These are phyloP conservation scores for Aythya baeri DNA, from an alignment of 2,113 vertebrate genomes.

Conservation along the genomic window DNA sequence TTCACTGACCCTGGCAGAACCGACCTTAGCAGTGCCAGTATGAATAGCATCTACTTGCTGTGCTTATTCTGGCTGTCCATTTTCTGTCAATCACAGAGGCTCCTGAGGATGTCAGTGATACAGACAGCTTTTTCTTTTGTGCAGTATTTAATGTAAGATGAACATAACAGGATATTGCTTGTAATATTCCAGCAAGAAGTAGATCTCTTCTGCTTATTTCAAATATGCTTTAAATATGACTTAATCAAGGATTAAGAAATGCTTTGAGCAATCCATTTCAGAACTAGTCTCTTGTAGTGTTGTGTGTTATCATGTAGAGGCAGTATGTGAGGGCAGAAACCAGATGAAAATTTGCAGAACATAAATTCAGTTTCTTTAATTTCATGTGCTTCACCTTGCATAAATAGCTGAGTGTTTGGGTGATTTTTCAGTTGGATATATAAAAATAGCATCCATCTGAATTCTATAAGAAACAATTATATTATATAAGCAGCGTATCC, in stretches of 20 bases:
- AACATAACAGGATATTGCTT: not conserved
- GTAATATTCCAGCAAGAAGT: not conserved
- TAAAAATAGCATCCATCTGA: not conserved
- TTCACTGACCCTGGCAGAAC: not conserved
- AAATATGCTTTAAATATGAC: not conserved
- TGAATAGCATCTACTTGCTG: not conserved
- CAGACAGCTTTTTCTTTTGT: not conserved
- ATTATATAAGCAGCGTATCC: not conserved
- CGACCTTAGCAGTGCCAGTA: not conserved
- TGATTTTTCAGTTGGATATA: not conserved
- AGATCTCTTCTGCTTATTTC: not conserved
- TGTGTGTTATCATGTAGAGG: not conserved
- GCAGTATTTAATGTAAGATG: not conserved
- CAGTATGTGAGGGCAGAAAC: not conserved
- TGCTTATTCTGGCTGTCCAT: not conserved
- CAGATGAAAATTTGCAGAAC: not conserved
- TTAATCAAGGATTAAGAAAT: not conserved
- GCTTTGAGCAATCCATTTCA: not conserved
- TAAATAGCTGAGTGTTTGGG: not conserved
- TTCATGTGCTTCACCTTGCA: not conserved
- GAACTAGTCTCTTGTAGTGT: not conserved
- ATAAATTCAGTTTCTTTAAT: not conserved
- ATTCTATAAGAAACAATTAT: not conserved
- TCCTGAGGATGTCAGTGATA: conserved; percentile 17
- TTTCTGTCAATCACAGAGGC: conserved; percentile 1